phyloP scores from a whole-genome alignment of 2,888 invertebrate species.

The Cataglyphis rosenhaueri region DNA sequence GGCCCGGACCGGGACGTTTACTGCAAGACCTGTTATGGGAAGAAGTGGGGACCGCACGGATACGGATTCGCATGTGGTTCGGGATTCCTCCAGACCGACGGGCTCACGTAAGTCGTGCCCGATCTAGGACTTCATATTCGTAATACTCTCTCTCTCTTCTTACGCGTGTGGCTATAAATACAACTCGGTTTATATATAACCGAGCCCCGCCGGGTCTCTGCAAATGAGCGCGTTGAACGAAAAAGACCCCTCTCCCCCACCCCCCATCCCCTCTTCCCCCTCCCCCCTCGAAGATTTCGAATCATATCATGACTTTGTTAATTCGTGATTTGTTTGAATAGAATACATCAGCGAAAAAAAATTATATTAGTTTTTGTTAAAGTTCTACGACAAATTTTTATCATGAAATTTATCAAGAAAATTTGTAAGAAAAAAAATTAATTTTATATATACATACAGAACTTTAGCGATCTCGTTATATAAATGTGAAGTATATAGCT shows the following conservation, averaged over 20 bases:
- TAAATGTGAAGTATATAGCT: neutral
- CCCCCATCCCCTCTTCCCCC: no score
- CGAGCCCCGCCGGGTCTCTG: neutral
- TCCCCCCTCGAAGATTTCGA: neutral
- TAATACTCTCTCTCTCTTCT: neutral
- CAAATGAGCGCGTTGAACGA: neutral
- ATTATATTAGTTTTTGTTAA: neutral
- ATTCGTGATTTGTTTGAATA: neutral
- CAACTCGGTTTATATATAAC: slow-evolving; percentile 37
- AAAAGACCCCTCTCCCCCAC: no score
- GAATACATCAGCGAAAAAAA: neutral
- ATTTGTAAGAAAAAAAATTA: neutral
- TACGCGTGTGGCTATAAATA: slow-evolving; percentile 26
- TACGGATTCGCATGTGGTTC: slow-evolving; percentile 98
- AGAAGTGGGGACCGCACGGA: slow-evolving; percentile 98
- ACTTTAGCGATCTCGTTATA: neutral
- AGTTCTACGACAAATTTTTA: neutral
- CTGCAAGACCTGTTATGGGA: slow-evolving; percentile 99
- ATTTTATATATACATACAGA: neutral
- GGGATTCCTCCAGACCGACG: slow-evolving; percentile 97
- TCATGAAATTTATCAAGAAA: neutral
- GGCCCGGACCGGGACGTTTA: slow-evolving; percentile 97
- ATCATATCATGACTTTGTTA: neutral
- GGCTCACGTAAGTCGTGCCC: slow-evolving; percentile 90
- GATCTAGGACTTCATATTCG: neutral